Base-by-base conservation (phyloP, 2,888 invertebrate genomes). In the Lordiphosa fenestrarum region DNA sequence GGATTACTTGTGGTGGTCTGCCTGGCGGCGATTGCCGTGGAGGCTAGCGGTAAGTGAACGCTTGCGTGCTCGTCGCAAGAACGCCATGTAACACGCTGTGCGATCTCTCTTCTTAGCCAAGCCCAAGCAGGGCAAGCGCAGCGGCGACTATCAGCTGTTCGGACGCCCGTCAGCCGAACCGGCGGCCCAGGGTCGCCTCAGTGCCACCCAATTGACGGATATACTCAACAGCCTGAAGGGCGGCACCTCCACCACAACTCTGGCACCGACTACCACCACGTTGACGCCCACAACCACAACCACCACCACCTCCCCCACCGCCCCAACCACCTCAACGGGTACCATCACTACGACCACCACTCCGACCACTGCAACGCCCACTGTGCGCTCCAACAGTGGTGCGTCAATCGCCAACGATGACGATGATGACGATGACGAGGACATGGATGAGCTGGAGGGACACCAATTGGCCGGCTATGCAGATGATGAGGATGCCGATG, bases 181-280 rank as follows among this genome's bases (percentile, higher is more conserved):
- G n/a, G 60, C 46, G 1, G 67, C 68, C 6, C 74, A 83, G 48
- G 83, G 75, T 10, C 80, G 83, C 25, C 15, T 73, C 4, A 69
- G 58, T 21, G 56, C 71, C 21, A 2, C 38, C 0, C 78, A 77
- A 49, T 52, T 80, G 30, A 53, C 67, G 2, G 64, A 58, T 0
- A n/a, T 82, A n/a, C 23, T 77, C 3, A 63, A 67, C 25, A 62
- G 51, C 21, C 42, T 69, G 6, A 59, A 66, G 50, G 70, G 70
- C 38, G 23, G 12, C 19, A 53, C 51, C 6, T 46, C 38, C 2
- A 46, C 4, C 25, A 44, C 25, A 13, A 19, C 59, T 0, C 2
- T 6, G 5, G 23, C 50, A 3, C 41, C 65, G 1, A 48, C 63
- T 2, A 53, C 54, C 10, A 37, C 52, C 0, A 5, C 39, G 1